phyloP scores from a whole-genome alignment of 2,888 invertebrate species.

The Amitus sp. region DNA sequence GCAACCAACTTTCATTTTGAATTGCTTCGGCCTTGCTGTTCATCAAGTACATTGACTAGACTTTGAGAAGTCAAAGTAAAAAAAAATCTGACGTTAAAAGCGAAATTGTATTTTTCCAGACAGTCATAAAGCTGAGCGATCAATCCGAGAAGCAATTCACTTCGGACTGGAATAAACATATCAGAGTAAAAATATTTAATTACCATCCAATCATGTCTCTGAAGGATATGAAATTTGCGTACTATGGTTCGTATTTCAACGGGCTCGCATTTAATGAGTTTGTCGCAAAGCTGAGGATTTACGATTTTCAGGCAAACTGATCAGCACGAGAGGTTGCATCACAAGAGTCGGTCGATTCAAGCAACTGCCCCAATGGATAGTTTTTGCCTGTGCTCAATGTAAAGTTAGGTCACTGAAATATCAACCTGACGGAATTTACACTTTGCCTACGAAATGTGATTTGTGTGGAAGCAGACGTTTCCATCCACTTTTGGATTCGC shows the following conservation, averaged over 20 bases:
- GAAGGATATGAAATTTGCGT: constrained; percentile 77
- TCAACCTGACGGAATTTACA: constrained; percentile 71
- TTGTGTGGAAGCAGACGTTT: constrained; percentile 74
- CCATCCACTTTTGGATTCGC: constrained; percentile 72
- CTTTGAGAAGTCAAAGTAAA: neutral
- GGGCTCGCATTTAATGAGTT: no score
- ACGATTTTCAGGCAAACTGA: constrained; percentile 72
- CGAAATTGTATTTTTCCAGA: constrained; percentile 41
- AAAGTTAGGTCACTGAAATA: constrained; percentile 62
- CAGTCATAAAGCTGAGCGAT: constrained; percentile 44
- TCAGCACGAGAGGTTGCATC: constrained; percentile 86
- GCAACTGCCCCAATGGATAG: constrained; percentile 79
- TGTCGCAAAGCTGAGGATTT: no score
- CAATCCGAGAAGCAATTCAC: constrained; percentile 65
- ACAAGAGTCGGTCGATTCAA: constrained; percentile 81
- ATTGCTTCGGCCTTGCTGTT: constrained; percentile 80
- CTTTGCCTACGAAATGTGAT: constrained; percentile 70
- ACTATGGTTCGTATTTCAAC: constrained; percentile 72
- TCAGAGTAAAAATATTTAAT: constrained; percentile 71
- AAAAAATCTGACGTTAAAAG: neutral
- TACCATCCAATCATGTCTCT: constrained; percentile 76
- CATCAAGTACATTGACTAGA: constrained; percentile 72
- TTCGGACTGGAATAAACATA: constrained; percentile 59
- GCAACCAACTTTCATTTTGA: constrained; percentile 75
- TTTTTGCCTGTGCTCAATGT: constrained; percentile 81